These are phyloP conservation scores for Thomomys bottae DNA, from an alignment of 2,113 vertebrate species.

Conservation along the genomic window DNA sequence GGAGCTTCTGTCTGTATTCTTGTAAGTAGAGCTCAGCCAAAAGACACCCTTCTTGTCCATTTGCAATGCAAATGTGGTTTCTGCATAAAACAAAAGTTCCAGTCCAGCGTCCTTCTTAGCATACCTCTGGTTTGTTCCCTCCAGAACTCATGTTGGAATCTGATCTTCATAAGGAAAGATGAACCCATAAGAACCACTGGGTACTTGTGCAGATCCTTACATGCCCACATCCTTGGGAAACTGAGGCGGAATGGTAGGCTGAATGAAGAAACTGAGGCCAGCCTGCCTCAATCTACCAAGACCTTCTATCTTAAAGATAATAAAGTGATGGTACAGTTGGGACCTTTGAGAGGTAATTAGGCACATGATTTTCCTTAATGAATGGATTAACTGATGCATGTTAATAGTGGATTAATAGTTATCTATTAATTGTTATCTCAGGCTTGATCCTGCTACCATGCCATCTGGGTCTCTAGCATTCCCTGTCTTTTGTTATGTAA, in stretches of 20 bases:
- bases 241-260: background rate
- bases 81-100: background rate
- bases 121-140: background rate
- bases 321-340: background rate
- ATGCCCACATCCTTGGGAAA: background rate
- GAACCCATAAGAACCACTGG: background rate
- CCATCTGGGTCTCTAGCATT: background rate
- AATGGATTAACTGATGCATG: background rate
- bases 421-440: background rate
- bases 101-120: background rate
- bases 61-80: conserved; percentile 3
- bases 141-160: background rate
- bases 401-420: background rate
- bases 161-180: background rate
- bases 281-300: background rate
- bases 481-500: background rate
- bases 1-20: background rate
- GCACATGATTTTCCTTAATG: background rate
- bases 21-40: no score
- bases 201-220: no score
- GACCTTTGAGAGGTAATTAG: background rate
- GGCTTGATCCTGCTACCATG: background rate
- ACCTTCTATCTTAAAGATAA: background rate
- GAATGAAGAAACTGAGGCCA: background rate
- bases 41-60: background rate